Conservation (phyloP, 2,888 invertebrate species). For the Hypsopygia costalis region DNA sequence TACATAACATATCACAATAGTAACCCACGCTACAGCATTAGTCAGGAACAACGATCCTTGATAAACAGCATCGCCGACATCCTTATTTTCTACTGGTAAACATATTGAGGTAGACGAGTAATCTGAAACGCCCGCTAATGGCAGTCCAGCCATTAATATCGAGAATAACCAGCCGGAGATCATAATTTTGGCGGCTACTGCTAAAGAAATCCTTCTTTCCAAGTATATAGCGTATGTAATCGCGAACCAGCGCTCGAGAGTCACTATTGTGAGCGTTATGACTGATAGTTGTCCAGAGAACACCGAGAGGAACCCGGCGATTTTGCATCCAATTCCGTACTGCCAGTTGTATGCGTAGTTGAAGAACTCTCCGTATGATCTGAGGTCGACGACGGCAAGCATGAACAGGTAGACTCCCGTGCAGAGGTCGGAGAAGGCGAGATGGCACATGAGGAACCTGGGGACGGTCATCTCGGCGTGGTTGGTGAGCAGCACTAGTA, state of each 20-base stretch:
- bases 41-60: constrained; percentile 86
- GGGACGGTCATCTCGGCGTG: constrained; percentile 66
- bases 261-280: constrained; percentile 92
- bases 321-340: constrained; percentile 88
- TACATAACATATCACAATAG: constrained; percentile 91
- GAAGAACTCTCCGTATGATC: constrained; percentile 92
- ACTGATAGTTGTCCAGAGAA: constrained; percentile 94
- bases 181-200: constrained; percentile 88
- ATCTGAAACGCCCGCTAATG: constrained; percentile 90
- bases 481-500: constrained; percentile 86
- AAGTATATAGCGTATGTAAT: constrained; percentile 91
- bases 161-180: constrained; percentile 89
- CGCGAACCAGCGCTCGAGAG: constrained; percentile 91
- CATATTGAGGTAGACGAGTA: constrained; percentile 94
- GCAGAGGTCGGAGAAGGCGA: constrained; percentile 93
- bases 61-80: constrained; percentile 85
- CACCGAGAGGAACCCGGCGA: constrained; percentile 93
- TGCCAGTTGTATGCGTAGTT: constrained; percentile 96
- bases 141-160: constrained; percentile 87
- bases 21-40: constrained; percentile 89
- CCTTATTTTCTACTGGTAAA: constrained; percentile 90
- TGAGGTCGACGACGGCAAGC: constrained; percentile 90
- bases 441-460: constrained; percentile 81
- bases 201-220: constrained; percentile 88
- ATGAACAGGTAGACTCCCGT: constrained; percentile 92